Base-by-base conservation (phyloP, 35 echinoderm and acorn worm genomes). In the Ophiothrix spiculata region DNA sequence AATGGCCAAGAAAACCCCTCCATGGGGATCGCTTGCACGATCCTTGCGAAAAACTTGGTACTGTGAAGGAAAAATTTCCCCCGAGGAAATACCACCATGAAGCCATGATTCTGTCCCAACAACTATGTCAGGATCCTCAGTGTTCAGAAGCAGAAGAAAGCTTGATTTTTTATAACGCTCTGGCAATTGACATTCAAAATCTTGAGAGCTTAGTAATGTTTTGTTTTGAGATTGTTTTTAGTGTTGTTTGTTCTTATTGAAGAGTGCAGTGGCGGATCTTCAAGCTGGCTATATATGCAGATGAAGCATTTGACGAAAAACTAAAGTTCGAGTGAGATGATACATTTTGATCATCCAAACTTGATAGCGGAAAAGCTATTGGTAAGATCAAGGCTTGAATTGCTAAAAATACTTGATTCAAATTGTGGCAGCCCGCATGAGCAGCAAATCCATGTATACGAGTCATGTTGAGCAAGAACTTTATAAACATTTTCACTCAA, bases 71-170 rank as follows among this genome's bases (percentile, higher is more conserved):
- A 84, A 90, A 75, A 83, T 45, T 90, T 74, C 73, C 28, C 76
- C 86, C 81, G 31, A 81, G 10, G 86, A 64, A 34, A 88, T 81
- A 34, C 36, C 33, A 1, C 21, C 29, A 75, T 74, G n/a, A 10
- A 83, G 80, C 87, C 79, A 90, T 0, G 80, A 86, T 29, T 85
- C 83, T 38, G 88, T 90, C 25, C 88, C 80, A 75, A 74, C 49
- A 36, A 85, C 75, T 31, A 84, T 76, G 46, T 84, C 89, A 36
- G 83, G 81, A 4, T 17, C 16, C 64, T 63, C 89, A 16, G 32
- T 79, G 4, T 79, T 63, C 33, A 91, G 0, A 19, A 91, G 31
- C 3, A 79, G 40, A 49, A 79, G 89, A 63, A 85, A 91, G 33
- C 36, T 32, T 29, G 75, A 38, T 14, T n/a, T 35, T 56, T 90